Evolutionary conservation across 2,888 invertebrate species (phyloP).

Genomic region (Spialia ferax): DNA sequence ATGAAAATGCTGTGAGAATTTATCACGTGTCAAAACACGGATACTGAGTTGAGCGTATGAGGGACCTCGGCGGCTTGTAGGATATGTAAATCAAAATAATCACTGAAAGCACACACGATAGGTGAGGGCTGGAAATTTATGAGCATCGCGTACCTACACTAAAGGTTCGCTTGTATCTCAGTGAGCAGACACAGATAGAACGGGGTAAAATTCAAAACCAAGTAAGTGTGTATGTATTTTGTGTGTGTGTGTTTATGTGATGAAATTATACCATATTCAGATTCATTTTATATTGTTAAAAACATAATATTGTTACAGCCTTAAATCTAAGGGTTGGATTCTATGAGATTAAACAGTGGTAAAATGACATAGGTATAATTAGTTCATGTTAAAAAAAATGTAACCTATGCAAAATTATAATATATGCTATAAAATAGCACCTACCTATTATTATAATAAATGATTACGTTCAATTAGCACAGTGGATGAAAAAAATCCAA

Average conservation of each 20-base stretch:
- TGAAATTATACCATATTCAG: no score
- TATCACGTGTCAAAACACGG: slow-evolving; percentile 51
- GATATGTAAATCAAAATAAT: slow-evolving; percentile 45
- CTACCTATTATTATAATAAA: neutral
- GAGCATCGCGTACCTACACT: slow-evolving; percentile 10
- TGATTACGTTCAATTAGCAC: neutral
- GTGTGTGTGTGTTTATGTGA: no score
- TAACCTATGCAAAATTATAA: neutral
- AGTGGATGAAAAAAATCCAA: slow-evolving; percentile 8
- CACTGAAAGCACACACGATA: slow-evolving; percentile 36
- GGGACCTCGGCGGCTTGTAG: slow-evolving; percentile 30
- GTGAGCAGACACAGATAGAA: slow-evolving; percentile 22
- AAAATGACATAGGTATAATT: neutral
- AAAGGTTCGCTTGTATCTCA: neutral
- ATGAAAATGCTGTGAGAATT: slow-evolving; percentile 38
- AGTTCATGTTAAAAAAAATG: neutral
- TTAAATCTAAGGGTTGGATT: no score
- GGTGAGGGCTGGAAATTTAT: slow-evolving; percentile 21
- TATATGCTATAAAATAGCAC: neutral
- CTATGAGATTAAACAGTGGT: neutral
- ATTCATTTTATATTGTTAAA: no score
- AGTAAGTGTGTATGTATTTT: no score
- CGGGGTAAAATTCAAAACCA: neutral
- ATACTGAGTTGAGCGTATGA: slow-evolving; percentile 34
- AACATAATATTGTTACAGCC: no score